Conservation (phyloP, 1,140 invertebrate species). For the Drosophila parabipectinata region DNA sequence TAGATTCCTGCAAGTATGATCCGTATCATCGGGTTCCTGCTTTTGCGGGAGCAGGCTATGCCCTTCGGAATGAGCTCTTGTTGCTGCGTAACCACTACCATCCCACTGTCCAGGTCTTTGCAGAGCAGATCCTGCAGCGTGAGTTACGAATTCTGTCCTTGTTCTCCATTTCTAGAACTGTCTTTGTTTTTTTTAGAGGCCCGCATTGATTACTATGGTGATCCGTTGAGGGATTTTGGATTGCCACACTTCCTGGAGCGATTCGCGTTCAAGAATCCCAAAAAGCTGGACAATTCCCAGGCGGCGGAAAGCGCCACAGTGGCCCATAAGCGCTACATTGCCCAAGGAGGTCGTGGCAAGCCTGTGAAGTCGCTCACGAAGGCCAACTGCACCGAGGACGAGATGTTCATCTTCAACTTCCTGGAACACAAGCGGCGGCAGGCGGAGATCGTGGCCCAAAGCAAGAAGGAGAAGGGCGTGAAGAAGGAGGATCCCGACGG, state of each 20-base stretch:
- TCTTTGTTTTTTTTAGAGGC: constrained; percentile 85
- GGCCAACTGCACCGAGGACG: constrained; percentile 76
- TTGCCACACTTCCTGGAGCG: constrained; percentile 95
- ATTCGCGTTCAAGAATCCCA: constrained; percentile 98
- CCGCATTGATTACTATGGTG: constrained; percentile 93
- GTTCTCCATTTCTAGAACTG: background rate
- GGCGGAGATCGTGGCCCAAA: constrained; percentile 56
- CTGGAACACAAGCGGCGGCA: constrained; percentile 81
- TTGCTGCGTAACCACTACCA: constrained; percentile 92
- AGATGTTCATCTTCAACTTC: constrained; percentile 83
- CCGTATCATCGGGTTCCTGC: constrained; percentile 92
- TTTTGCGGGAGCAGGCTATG: constrained; percentile 90
- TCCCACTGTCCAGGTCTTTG: constrained; percentile 95
- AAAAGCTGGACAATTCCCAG: constrained; percentile 86
- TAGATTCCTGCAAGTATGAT: constrained; percentile 86
- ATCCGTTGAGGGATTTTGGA: constrained; percentile 96
- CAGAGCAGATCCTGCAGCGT: constrained; percentile 91
- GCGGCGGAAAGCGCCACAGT: constrained; percentile 57
- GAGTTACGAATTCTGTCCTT: constrained; percentile 52
- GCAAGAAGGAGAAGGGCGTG: constrained; percentile 56
- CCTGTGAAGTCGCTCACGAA: constrained; percentile 71
- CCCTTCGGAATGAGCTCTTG: constrained; percentile 90
- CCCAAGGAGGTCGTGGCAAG: constrained; percentile 68
- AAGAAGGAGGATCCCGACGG: constrained; percentile 65
- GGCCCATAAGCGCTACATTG: constrained; percentile 66